Evolutionary conservation across 2,797 vertebrate genomes (phyloP), one percentile per base, ranked within the genome.

Genomic region (Pangasius sanitwongsei): DNA sequence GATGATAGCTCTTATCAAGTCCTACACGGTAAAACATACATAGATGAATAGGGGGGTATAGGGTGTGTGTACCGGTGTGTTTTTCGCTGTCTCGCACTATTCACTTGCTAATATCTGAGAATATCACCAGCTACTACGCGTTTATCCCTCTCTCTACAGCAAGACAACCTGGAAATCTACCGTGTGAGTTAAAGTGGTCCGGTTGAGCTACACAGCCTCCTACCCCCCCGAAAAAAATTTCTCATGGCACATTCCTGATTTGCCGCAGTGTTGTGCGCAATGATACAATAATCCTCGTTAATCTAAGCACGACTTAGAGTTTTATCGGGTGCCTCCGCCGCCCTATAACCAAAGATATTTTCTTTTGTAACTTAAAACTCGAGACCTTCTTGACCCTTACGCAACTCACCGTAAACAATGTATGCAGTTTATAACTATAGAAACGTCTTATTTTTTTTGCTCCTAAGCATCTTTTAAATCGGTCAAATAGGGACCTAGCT

Each of bases 401-500:
- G 0, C 50, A 50, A 53, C 13, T n/a, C 50, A 6, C 3, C 1
- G 4, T 34, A 78, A 44, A 12, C 9, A 3, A 13, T 16, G 0
- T 53, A 3, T 53, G 0, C 3, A 1, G 2, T 31, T 59, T 69
- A 81, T 85, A 20, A 12, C 28, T 25, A 28, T 13, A 18, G 13
- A 63, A 18, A 67, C 9, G 15, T 44, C 8, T 23, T 57, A 6
- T 75, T 20, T 44, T 44, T 31, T 2, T 6, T 13, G 44, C 6
- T 61, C 4, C 0, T 28, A 11, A 12, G 31, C 6, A 37, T 6
- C 0, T 2, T 25, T 85, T 59, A 72, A 53, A 83, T 11, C 6
- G 25, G 80, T 81, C 16, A 74, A 25, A n/a, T 15, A 9, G 90
- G 95, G 83, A 57, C 90, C 96, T 97, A 96, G n/a, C 95, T 96